Percentiles rank a stretch among this genome's conserved stretches.
Conservation (phyloP, 2,888 invertebrate genomes). For the Malacosoma neustria region DNA sequence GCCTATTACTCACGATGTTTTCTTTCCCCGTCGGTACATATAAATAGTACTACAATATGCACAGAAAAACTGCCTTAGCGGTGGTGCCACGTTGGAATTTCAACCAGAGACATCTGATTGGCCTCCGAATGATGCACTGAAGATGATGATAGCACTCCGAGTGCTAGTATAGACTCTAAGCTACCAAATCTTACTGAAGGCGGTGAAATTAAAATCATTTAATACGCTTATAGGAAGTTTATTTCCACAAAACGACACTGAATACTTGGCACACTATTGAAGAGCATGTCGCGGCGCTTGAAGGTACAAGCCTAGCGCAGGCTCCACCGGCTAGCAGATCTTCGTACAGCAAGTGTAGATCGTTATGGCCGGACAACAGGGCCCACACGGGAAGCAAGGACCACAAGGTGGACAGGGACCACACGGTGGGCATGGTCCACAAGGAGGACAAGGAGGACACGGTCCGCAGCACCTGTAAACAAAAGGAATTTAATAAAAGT, state of each 20-base stretch:
- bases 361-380: slow-evolving; percentile 50
- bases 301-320: slow-evolving; percentile 8
- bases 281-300: slow-evolving; percentile 11
- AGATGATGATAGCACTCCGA: no score
- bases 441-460: slow-evolving; percentile 31
- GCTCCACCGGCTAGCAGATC: slow-evolving; percentile 40
- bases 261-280: slow-evolving; percentile 7
- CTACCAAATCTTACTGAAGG: no score
- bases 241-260: slow-evolving; percentile 33
- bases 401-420: slow-evolving; percentile 26
- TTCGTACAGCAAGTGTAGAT: slow-evolving; percentile 64
- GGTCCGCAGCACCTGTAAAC: slow-evolving; percentile 41
- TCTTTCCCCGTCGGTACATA: no score
- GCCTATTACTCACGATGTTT: no score
- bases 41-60: no score
- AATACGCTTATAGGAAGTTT: slow-evolving; percentile 27
- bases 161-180: no score
- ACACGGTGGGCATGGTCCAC: slow-evolving; percentile 32
- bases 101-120: no score
- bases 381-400: slow-evolving; percentile 27
- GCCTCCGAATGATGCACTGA: no score
- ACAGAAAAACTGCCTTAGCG: no score
- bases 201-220: no score
- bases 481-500: neutral
- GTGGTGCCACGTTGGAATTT: no score